phyloP scores from a whole-genome alignment of 2,888 invertebrate genomes.

The Lordiphosa andalusiaca region DNA sequence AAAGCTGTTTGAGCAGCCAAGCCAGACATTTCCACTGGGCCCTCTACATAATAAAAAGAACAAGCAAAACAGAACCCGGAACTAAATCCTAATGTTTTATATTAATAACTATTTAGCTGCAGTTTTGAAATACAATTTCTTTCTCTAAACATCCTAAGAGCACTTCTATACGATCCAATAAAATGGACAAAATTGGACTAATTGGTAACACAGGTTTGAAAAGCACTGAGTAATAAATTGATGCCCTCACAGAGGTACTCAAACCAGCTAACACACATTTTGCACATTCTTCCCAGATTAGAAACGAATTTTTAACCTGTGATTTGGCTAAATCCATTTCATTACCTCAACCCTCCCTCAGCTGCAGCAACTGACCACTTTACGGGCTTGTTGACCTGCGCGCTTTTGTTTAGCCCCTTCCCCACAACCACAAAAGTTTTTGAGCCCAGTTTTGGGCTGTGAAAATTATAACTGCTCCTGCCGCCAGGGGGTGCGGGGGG shows the following conservation, averaged over 20 bases:
- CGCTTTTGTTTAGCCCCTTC: constrained; percentile 31
- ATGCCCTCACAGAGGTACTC: no score
- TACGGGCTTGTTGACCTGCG: constrained; percentile 40
- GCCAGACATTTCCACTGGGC: no score
- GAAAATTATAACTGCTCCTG: constrained; percentile 58
- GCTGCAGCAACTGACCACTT: constrained; percentile 32
- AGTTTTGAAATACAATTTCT: no score
- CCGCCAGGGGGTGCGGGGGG: constrained; percentile 36
- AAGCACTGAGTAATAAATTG: no score
- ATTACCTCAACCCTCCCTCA: constrained; percentile 11
- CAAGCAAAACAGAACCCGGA: no score
- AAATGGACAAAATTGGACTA: no score
- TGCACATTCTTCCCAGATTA: background rate
- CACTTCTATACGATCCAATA: no score
- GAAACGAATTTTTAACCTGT: constrained; percentile 12
- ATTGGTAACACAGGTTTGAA: no score
- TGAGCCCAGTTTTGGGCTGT: constrained; percentile 55
- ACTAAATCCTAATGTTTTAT: no score
- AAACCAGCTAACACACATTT: background rate
- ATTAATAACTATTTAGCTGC: no score
- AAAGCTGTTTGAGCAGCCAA: constrained; percentile 30
- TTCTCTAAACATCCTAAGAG: no score
- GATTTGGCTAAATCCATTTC: constrained; percentile 25
- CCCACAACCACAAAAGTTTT: constrained; percentile 56
- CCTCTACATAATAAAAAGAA: no score